Conservation (phyloP, 2,113 vertebrate species). For the Eretmochelys imbricata region DNA sequence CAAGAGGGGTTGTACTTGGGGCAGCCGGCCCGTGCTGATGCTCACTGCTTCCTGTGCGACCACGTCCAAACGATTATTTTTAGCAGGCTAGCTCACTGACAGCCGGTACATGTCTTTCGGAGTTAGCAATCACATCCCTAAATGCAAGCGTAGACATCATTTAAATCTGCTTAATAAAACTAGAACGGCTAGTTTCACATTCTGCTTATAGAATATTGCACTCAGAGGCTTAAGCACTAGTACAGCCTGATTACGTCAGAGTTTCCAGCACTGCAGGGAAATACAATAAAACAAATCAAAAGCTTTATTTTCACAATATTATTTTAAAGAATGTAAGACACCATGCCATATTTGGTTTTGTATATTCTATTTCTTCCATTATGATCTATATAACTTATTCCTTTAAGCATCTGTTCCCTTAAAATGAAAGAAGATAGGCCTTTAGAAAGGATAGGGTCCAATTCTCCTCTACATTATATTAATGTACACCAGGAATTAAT, state of each 20-base stretch:
- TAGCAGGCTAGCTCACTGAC: not conserved
- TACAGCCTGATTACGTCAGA: not conserved
- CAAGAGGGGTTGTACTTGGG: not conserved
- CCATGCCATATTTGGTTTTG: not conserved
- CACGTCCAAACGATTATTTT: not conserved
- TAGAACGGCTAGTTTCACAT: not conserved
- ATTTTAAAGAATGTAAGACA: not conserved
- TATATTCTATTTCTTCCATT: not conserved
- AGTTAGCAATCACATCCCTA: not conserved
- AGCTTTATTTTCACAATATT: not conserved
- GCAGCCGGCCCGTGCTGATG: not conserved
- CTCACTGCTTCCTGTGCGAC: not conserved
- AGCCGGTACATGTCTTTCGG: not conserved
- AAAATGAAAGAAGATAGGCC: not conserved
- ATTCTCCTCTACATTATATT: not conserved
- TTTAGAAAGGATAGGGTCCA: not conserved
- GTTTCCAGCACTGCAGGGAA: not conserved
- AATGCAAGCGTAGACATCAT: not conserved
- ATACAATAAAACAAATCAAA: not conserved
- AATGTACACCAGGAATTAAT: not conserved
- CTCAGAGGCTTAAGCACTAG: not conserved
- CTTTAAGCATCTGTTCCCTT: not conserved
- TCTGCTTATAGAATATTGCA: not conserved
- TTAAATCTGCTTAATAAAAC: not conserved
- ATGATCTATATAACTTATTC: accelerated